These are phyloP conservation scores for Cavia aperea DNA, from an alignment of 2,113 vertebrate genomes.

Conservation along the genomic window DNA sequence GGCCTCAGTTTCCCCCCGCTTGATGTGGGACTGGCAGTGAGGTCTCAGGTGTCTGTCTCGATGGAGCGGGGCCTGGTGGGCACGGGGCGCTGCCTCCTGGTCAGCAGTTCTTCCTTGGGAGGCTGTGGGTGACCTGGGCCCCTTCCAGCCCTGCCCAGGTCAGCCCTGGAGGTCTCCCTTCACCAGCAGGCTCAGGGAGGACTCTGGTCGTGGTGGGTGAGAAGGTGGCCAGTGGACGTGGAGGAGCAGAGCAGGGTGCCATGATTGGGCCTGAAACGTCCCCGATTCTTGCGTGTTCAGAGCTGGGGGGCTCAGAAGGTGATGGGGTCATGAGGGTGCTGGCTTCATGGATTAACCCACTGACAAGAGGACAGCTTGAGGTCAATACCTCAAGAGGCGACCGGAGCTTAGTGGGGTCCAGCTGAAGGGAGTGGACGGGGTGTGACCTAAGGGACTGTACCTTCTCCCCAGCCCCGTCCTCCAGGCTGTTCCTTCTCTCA, in stretches of 20 bases:
- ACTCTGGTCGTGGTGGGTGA: rapidly evolving
- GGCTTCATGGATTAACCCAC: not conserved
- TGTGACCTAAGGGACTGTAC: not conserved
- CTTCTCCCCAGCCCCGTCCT: not conserved
- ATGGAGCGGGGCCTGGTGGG: no score
- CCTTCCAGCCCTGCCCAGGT: not conserved
- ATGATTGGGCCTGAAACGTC: not conserved
- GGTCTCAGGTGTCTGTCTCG: not conserved
- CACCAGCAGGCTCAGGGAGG: rapidly evolving
- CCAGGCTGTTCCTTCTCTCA: not conserved
- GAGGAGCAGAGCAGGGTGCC: rapidly evolving
- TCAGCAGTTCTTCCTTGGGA: rapidly evolving
- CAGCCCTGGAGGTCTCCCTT: not conserved
- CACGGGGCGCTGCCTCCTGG: rapidly evolving
- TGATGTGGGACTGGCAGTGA: not conserved
- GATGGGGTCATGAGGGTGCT: not conserved
- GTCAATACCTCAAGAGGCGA: not conserved
- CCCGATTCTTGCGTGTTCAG: not conserved
- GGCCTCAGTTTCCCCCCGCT: not conserved
- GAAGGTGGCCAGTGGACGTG: no score
- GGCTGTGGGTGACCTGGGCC: no score
- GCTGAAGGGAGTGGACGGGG: not conserved
- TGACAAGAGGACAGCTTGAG: not conserved
- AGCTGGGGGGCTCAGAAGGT: not conserved
- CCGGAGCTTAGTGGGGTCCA: not conserved